A percentile compares a stretch with the other conserved stretches of the same genome.
Evolutionary conservation across 2,113 vertebrate species (phyloP).

Genomic region (Channa maculata): DNA sequence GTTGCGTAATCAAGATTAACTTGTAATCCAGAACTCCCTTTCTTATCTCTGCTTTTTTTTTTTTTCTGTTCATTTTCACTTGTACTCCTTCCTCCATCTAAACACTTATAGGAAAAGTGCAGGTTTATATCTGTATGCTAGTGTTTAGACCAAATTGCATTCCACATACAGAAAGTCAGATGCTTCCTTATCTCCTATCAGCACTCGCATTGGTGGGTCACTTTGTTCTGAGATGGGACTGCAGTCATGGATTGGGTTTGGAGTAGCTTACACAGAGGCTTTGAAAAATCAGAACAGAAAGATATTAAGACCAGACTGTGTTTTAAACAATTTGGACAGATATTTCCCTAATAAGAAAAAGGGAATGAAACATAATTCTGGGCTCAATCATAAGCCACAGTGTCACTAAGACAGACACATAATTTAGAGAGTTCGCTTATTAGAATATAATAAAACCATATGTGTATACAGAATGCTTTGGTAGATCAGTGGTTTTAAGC

Average conservation of each 20-base stretch:
- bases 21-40: constrained; percentile 56
- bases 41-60: constrained; percentile 56
- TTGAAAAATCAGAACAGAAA: too few species aligned
- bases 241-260: too few species aligned
- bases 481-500: not conserved
- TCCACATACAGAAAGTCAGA: constrained; percentile 38
- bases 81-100: constrained; percentile 19
- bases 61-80: not conserved
- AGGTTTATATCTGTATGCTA: too few species aligned
- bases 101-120: constrained; percentile 15
- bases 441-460: too few species aligned
- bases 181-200: constrained; percentile 33
- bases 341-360: not conserved
- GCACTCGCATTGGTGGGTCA: constrained; percentile 5
- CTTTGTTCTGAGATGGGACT: not conserved
- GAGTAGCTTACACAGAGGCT: too few species aligned
- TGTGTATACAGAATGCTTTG: too few species aligned
- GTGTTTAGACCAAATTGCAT: constrained; percentile 40
- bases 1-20: constrained; percentile 59
- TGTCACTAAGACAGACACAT: not conserved
- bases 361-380: not conserved
- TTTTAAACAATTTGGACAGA: not conserved
- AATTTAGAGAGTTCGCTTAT: too few species aligned
- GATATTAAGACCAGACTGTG: not conserved
- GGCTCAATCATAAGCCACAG: not conserved